Conservation (phyloP, 1,140 invertebrate species). For the Anastrepha obliqua region DNA sequence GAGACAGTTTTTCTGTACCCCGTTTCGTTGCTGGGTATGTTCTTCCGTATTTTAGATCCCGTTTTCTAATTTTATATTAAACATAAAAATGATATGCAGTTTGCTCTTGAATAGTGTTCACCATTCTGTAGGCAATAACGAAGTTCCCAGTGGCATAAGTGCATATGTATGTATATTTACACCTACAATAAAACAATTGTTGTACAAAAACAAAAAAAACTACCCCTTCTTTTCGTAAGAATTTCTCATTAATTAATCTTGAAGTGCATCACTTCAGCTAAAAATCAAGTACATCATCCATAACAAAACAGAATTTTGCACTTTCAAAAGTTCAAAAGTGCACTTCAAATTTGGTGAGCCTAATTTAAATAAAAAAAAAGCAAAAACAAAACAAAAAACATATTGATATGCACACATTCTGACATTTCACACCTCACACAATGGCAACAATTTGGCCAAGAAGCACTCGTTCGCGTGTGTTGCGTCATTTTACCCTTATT, state of each 20-base stretch:
- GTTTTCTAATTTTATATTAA: too few species aligned
- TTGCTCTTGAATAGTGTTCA: too few species aligned
- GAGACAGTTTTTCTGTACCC: too few species aligned
- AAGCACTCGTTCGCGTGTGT: not conserved
- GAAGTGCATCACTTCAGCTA: not conserved
- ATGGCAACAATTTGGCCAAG: not conserved
- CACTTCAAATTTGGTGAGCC: not conserved
- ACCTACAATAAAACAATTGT: too few species aligned
- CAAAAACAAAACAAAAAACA: too few species aligned
- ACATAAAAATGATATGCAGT: too few species aligned
- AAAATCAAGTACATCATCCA: not conserved
- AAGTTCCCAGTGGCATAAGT: too few species aligned
- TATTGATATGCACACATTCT: not conserved
- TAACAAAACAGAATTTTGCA: not conserved
- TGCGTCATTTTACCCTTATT: too few species aligned
- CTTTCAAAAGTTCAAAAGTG: not conserved
- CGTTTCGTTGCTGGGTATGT: too few species aligned
- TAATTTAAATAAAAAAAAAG: not conserved
- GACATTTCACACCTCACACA: slow-evolving; percentile 34
- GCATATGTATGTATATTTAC: too few species aligned
- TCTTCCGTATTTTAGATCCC: too few species aligned
- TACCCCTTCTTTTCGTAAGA: slow-evolving; percentile 12
- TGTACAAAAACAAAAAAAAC: not conserved
- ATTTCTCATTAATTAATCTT: not conserved
- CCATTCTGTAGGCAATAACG: too few species aligned